These are phyloP conservation scores for Thunnus maccoyii DNA, from an alignment of 2,113 vertebrate species.

Conservation along the genomic window DNA sequence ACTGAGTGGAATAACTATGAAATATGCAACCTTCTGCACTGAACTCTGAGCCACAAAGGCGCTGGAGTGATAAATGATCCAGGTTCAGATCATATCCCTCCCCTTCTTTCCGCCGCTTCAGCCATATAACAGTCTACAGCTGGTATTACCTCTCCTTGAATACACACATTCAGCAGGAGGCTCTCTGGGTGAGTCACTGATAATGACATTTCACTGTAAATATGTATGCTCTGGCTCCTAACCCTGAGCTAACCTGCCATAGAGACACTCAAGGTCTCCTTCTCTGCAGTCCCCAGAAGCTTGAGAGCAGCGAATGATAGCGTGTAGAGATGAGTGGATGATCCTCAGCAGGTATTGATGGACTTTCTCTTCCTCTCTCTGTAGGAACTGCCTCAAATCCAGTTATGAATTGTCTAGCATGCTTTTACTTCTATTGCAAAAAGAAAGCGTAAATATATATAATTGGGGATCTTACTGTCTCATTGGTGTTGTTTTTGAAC, in stretches of 20 bases:
- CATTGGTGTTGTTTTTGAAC: no score
- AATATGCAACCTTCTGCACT: slow-evolving; percentile 68
- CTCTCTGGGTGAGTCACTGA: slow-evolving; percentile 53
- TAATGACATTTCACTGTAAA: slow-evolving; percentile 74
- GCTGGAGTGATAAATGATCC: slow-evolving; percentile 77
- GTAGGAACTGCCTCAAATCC: no score
- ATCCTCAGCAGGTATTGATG: neutral
- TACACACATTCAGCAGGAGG: slow-evolving; percentile 52
- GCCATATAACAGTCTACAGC: slow-evolving; percentile 41
- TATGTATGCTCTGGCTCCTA: slow-evolving; percentile 50
- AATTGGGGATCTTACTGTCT: no score
- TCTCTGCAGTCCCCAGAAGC: neutral
- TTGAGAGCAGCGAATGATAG: slow-evolving; percentile 22
- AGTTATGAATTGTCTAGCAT: neutral
- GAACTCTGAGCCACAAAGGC: slow-evolving; percentile 66
- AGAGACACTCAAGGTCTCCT: slow-evolving; percentile 27
- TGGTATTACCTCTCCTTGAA: slow-evolving; percentile 60
- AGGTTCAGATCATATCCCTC: slow-evolving; percentile 64
- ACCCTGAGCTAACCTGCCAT: slow-evolving; percentile 11
- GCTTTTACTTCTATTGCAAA: neutral
- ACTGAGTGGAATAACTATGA: slow-evolving; percentile 64
- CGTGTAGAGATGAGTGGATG: neutral
- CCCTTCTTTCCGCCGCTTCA: slow-evolving; percentile 11
- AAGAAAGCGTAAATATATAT: no score
- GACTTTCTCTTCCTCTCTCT: neutral